These are phyloP conservation scores for Dolichopus griseipennis DNA, from an alignment of 2,888 invertebrate genomes.

Conservation along the genomic window DNA sequence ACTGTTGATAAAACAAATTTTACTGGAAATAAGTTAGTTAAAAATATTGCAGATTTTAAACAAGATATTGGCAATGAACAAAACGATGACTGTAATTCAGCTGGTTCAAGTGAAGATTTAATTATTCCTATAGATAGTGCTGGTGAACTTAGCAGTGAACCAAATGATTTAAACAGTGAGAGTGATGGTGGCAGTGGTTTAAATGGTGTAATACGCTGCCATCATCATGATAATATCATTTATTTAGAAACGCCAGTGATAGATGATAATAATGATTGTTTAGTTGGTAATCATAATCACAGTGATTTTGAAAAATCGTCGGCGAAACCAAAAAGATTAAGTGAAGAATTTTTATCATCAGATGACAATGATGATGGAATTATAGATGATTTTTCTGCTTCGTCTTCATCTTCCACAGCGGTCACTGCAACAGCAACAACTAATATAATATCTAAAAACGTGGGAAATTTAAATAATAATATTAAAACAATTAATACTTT, in stretches of 20 bases:
- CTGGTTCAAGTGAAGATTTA: slow-evolving; percentile 24
- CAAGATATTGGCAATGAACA: background rate
- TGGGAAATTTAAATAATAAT: background rate
- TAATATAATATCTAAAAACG: background rate
- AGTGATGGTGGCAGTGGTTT: slow-evolving; percentile 27
- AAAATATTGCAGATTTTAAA: slow-evolving; percentile 8
- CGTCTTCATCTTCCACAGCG: slow-evolving; percentile 9
- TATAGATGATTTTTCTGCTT: slow-evolving; percentile 8
- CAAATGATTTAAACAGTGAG: slow-evolving; percentile 19
- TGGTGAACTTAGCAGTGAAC: slow-evolving; percentile 16
- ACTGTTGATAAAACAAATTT: background rate
- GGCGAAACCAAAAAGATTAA: slow-evolving; percentile 40
- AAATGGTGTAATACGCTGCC: slow-evolving; percentile 15
- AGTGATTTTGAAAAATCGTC: slow-evolving; percentile 25
- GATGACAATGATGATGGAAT: slow-evolving; percentile 26
- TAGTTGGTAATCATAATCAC: slow-evolving; percentile 21
- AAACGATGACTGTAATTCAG: slow-evolving; percentile 20
- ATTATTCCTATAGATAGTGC: slow-evolving; percentile 20
- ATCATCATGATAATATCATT: slow-evolving; percentile 33
- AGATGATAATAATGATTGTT: slow-evolving; percentile 32
- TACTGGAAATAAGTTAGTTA: background rate
- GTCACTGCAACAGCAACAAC: slow-evolving; percentile 14
- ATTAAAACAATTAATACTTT: background rate
- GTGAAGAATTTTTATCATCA: slow-evolving; percentile 38
- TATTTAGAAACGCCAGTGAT: slow-evolving; percentile 41